Base-by-base conservation (phyloP, 2,888 invertebrate genomes). In the Danaus chrysippus region DNA sequence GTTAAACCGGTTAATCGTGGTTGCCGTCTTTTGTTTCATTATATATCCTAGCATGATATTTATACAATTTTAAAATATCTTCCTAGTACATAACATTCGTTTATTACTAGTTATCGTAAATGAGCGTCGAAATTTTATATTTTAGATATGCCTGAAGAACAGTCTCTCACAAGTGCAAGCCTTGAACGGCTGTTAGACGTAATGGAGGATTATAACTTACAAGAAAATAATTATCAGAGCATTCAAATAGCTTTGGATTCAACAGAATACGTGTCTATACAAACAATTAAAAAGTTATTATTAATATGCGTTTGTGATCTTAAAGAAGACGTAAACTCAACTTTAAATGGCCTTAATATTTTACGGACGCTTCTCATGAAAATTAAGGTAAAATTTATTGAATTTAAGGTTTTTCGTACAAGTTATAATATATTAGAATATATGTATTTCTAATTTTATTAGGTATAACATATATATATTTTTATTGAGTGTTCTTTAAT, bases 81-180 rank as follows among this genome's bases (percentile, higher is more conserved):
- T 49, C 17, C 2, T 15, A 17, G 15, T 17, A 42, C n/a, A n/a
- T 9, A 19, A 19, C 17, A 42, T 10, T 3, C n/a, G n/a, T 42
- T 53, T 41, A 15, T 17, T 15, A 15, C 13, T 49, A 15, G 19
- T 53, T 17, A 19, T 53, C 23, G 12, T 19, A 15, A 53, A 41
- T 52, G 42, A 53, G 42, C 41, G 42, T 10, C 15, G 11, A 10
- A 55, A 15, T 55, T 42, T 34, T 9, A 13, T 60, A 34, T 76
- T 77, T 54, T 67, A 85, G 82, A 71, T 62, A 84, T 83, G 83
- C 74, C 77, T 58, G 76, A 82, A 62, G 76, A 77, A 66, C 70
- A 62, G 17, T n/a, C n/a, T 17, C 17, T 49, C 44, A 19, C 42
- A 23, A 58, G 54, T 5, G 63, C 23, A 43, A 44, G 61, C n/a